Conservation (phyloP, 2,797 vertebrate genomes). For the Pangasius sanitwongsei region DNA sequence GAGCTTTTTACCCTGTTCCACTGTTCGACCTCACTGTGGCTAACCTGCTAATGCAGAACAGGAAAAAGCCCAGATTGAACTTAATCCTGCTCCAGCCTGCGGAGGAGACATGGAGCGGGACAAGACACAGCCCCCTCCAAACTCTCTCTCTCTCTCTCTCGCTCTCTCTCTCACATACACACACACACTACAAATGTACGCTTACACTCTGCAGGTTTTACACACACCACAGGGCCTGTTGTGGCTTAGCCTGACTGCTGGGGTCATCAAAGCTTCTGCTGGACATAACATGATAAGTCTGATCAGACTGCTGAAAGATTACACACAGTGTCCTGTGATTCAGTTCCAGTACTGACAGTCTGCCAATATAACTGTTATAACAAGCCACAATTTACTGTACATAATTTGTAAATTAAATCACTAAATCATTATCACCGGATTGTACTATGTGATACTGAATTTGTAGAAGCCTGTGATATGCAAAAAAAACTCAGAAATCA, state of each 20-base stretch:
- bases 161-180: not conserved
- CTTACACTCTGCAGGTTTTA: slow-evolving; percentile 4
- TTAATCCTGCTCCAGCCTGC: slow-evolving; percentile 65
- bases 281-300: slow-evolving; percentile 24
- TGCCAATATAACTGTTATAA: not conserved
- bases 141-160: not conserved
- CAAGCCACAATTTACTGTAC: not conserved
- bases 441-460: not conserved
- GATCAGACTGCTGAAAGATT: slow-evolving; percentile 12
- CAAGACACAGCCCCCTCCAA: slow-evolving; percentile 1
- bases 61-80: slow-evolving; percentile 61
- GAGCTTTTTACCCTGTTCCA: slow-evolving; percentile 63
- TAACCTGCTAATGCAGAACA: slow-evolving; percentile 58
- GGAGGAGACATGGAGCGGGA: slow-evolving; percentile 18
- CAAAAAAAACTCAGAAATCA: not conserved
- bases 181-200: not conserved
- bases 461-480: not conserved
- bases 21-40: slow-evolving; percentile 69
- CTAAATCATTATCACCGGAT: not conserved
- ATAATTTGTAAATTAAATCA: not conserved
- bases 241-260: slow-evolving; percentile 30
- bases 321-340: not conserved
- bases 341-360: not conserved
- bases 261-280: slow-evolving; percentile 24
- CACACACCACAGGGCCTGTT: slow-evolving; percentile 20